Percentiles rank a stretch among this genome's conserved stretches.
These are phyloP conservation scores for Galeruca laticollis DNA, from an alignment of 2,888 invertebrate species.

Conservation along the genomic window DNA sequence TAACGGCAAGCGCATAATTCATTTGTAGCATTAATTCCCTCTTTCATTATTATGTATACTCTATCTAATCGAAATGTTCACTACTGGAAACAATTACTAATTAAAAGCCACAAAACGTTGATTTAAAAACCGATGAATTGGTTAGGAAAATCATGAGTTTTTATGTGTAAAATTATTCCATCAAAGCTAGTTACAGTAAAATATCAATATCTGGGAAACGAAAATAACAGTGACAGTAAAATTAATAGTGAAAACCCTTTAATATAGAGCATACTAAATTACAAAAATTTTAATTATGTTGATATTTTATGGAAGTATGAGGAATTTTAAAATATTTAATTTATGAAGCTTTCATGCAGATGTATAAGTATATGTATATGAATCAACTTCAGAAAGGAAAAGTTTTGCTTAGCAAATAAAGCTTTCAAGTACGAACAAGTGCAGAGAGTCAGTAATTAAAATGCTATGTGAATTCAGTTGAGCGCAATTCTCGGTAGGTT, in stretches of 20 bases:
- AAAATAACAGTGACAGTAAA: background rate
- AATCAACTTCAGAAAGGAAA: too few relatives aligned
- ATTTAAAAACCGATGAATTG: background rate
- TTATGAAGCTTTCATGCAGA: too few relatives aligned
- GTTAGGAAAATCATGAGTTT: background rate
- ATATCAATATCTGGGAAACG: background rate
- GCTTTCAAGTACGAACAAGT: too few relatives aligned
- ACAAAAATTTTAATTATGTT: too few relatives aligned
- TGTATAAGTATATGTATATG: too few relatives aligned
- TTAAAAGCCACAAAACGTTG: background rate
- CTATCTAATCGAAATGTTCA: background rate
- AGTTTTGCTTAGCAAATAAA: too few relatives aligned
- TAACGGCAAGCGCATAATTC: background rate
- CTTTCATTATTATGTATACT: background rate
- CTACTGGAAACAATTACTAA: background rate
- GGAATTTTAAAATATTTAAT: too few relatives aligned
- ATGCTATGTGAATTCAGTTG: too few relatives aligned
- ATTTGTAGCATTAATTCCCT: background rate
- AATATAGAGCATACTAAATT: background rate
- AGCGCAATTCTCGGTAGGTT: too few relatives aligned
- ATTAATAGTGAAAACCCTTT: background rate
- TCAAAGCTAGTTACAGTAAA: background rate
- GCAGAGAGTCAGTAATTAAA: too few relatives aligned
- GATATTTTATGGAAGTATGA: too few relatives aligned
- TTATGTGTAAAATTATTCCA: background rate